phyloP scores from a whole-genome alignment of 1,140 invertebrate genomes.

The Lepidurus arcticus region DNA sequence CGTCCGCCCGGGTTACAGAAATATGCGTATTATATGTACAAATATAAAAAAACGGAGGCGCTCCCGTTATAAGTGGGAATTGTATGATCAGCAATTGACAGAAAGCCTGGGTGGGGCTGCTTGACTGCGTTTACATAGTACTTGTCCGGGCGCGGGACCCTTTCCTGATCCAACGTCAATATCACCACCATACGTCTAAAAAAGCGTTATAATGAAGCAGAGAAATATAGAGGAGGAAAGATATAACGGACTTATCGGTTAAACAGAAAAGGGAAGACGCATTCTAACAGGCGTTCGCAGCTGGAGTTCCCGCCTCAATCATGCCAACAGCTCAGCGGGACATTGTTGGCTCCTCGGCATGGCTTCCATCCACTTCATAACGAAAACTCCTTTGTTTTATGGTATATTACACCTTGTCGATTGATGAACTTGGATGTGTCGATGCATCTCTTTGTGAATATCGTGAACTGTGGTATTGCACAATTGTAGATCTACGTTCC shows the following conservation, averaged over 20 bases:
- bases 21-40: not conserved
- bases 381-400: not conserved
- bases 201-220: not conserved
- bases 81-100: too few relatives aligned
- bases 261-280: not conserved
- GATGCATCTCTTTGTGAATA: too few relatives aligned
- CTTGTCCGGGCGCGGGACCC: not conserved
- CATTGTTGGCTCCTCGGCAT: not conserved
- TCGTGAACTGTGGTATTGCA: too few relatives aligned
- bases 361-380: not conserved
- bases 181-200: not conserved
- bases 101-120: too few relatives aligned
- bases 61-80: too few relatives aligned
- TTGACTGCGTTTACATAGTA: too few relatives aligned
- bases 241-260: not conserved
- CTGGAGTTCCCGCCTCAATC: constrained; percentile 20
- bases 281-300: constrained; percentile 11
- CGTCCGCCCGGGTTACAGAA: not conserved
- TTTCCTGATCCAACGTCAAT: not conserved
- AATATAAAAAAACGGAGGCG: not conserved
- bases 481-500: too few relatives aligned
- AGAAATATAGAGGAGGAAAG: not conserved
- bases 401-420: too few relatives aligned
- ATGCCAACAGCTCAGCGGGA: not conserved
- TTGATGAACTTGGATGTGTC: too few relatives aligned